Conservation (phyloP, 2,113 vertebrate genomes). For the Dascyllus trimaculatus region DNA sequence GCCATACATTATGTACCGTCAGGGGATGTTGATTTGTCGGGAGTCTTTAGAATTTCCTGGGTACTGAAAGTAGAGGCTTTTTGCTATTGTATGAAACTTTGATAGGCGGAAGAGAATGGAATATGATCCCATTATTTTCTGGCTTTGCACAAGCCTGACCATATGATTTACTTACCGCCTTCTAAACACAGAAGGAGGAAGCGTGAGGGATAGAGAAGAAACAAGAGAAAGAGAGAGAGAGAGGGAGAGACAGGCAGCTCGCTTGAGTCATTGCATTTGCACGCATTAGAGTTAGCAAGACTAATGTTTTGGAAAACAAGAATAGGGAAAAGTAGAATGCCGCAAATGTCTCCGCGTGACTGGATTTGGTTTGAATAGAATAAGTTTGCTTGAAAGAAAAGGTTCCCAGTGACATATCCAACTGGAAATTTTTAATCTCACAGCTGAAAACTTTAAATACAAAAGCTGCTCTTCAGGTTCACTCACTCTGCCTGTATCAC, state of each 20-base stretch:
- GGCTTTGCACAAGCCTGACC: conserved; percentile 82
- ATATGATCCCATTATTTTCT: conserved; percentile 87
- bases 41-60: conserved; percentile 80
- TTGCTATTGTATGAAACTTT: conserved; percentile 83
- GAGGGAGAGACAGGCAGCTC: conserved; percentile 57
- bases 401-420: conserved; percentile 73
- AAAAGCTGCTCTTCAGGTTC: conserved; percentile 77
- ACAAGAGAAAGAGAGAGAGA: conserved; percentile 37
- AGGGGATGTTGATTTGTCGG: conserved; percentile 80
- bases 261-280: conserved; percentile 82
- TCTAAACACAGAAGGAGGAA: conserved; percentile 72
- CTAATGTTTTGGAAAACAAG: conserved; percentile 86
- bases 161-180: conserved; percentile 80
- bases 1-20: conserved; percentile 86
- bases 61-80: conserved; percentile 73
- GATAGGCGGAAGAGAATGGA: conserved; percentile 81
- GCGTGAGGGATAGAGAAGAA: conserved; percentile 55
- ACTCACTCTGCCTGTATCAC: conserved; percentile 64
- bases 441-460: conserved; percentile 82
- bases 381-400: conserved; percentile 67
- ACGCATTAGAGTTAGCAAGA: conserved; percentile 84
- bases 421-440: conserved; percentile 83
- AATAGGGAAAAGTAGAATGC: conserved; percentile 76
- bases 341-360: conserved; percentile 72
- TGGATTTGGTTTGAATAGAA: conserved; percentile 83